Conservation (phyloP, 2,113 vertebrate genomes). For the Urocynchramus pylzowi region DNA sequence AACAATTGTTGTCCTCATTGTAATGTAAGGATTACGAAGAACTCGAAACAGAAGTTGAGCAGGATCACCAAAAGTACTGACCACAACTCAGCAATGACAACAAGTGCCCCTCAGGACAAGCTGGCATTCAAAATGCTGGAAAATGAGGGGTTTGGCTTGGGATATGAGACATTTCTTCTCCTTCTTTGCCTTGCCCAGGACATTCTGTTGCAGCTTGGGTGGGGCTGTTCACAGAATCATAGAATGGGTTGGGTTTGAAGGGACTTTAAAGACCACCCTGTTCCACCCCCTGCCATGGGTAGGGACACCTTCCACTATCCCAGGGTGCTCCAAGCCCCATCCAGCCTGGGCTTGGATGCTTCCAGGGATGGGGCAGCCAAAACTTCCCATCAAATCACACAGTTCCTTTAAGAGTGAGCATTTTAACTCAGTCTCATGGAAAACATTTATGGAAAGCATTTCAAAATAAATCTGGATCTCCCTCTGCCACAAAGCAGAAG, state of each 20-base stretch:
- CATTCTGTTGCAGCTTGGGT: background rate
- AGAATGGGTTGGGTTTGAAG: background rate
- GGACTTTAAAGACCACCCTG: accelerated
- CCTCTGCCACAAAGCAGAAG: background rate
- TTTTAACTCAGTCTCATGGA: background rate
- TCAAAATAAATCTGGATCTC: background rate
- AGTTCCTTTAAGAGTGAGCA: background rate
- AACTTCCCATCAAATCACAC: background rate
- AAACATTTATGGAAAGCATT: background rate
- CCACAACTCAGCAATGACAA: background rate
- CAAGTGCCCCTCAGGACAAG: accelerated
- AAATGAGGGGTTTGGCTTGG: background rate
- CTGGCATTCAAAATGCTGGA: accelerated
- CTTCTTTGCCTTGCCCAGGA: background rate
- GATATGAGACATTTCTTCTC: background rate
- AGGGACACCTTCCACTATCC: background rate
- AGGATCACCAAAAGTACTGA: background rate
- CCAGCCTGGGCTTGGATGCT: background rate
- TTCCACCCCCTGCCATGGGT: background rate
- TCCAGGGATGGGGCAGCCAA: background rate
- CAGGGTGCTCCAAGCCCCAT: background rate
- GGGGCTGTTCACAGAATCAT: background rate
- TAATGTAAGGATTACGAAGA: background rate
- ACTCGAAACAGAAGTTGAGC: background rate
- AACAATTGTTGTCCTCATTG: background rate